A percentile compares a stretch with the other conserved stretches of the same genome.
These are phyloP conservation scores for Timandra comae DNA, from an alignment of 2,888 invertebrate genomes.

Conservation along the genomic window DNA sequence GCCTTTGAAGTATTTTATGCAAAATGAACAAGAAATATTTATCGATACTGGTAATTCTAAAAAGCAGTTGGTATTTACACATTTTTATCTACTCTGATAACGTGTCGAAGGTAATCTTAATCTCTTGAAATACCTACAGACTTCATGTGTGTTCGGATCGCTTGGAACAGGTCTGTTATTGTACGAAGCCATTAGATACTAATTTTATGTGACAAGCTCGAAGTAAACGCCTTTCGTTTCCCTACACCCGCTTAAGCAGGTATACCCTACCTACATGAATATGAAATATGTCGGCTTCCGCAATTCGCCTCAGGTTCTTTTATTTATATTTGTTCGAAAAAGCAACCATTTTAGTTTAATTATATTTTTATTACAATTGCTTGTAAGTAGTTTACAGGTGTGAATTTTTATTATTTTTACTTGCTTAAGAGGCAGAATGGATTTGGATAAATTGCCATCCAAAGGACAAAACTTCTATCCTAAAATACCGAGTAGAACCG, in stretches of 20 bases:
- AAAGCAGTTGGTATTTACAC: slow-evolving; percentile 29
- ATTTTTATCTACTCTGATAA: slow-evolving; percentile 50
- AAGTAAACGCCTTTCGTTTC: slow-evolving; percentile 54
- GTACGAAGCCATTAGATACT: slow-evolving; percentile 59
- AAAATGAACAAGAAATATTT: slow-evolving; percentile 21
- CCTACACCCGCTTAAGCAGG: slow-evolving; percentile 30
- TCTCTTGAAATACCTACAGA: slow-evolving; percentile 46
- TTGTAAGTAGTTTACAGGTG: too few species aligned
- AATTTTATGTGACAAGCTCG: slow-evolving; percentile 65
- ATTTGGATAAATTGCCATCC: too few species aligned
- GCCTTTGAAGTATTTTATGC: slow-evolving; percentile 21
- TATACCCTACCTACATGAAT: slow-evolving; percentile 37
- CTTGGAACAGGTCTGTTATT: slow-evolving; percentile 60
- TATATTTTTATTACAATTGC: too few species aligned
- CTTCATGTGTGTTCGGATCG: slow-evolving; percentile 48
- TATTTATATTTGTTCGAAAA: too few species aligned
- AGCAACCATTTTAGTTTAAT: too few species aligned
- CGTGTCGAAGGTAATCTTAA: slow-evolving; percentile 55
- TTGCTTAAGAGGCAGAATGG: too few species aligned
- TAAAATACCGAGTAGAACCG: too few species aligned
- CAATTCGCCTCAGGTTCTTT: slow-evolving; percentile 10
- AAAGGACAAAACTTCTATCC: too few species aligned
- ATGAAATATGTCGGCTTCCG: slow-evolving; percentile 39
- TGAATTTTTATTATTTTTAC: too few species aligned
- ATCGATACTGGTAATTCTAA: slow-evolving; percentile 15